A percentile compares a stretch with the other conserved stretches of the same genome.
phyloP scores from a whole-genome alignment of 2,797 vertebrate genomes.

The Chelon labrosus region DNA sequence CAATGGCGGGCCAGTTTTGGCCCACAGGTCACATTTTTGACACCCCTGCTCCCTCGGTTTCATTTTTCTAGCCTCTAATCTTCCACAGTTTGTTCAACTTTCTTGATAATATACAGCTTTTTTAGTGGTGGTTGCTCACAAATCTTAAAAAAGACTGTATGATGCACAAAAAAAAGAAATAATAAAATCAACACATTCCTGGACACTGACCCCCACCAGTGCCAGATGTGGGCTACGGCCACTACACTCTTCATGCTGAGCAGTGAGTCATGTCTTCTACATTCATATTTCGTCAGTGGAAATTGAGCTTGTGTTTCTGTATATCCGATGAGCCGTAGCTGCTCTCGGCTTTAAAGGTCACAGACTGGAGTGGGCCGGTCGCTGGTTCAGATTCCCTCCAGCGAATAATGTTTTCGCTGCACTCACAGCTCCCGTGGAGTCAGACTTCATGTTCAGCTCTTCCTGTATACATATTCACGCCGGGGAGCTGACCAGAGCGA shows the following conservation, averaged over 20 bases:
- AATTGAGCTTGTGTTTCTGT: slow-evolving; percentile 52
- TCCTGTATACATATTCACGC: slow-evolving; percentile 39
- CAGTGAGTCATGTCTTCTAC: slow-evolving; percentile 34
- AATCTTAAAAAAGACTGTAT: slow-evolving; percentile 2
- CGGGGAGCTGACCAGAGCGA: slow-evolving; percentile 49
- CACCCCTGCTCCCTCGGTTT: no score
- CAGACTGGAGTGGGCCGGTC: slow-evolving; percentile 35
- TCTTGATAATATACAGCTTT: not conserved
- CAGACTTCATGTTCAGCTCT: slow-evolving; percentile 36
- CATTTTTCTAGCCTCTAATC: not conserved
- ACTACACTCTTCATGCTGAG: slow-evolving; percentile 36
- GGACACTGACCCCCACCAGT: slow-evolving; percentile 16
- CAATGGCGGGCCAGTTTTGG: no score
- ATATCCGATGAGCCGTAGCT: slow-evolving; percentile 55
- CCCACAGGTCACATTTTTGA: no score
- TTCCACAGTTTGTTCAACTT: not conserved
- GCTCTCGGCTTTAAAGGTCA: slow-evolving; percentile 52
- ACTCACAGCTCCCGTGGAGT: slow-evolving; percentile 25
- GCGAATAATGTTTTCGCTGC: slow-evolving; percentile 51
- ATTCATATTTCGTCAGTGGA: slow-evolving; percentile 56
- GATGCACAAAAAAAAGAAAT: slow-evolving; percentile 19
- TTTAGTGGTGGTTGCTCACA: not conserved
- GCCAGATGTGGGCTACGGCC: slow-evolving; percentile 34
- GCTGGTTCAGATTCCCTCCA: slow-evolving; percentile 39
- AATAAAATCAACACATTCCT: slow-evolving; percentile 44